Base-by-base conservation (phyloP, 2,113 vertebrate genomes). In the Platycercus adscitus region DNA sequence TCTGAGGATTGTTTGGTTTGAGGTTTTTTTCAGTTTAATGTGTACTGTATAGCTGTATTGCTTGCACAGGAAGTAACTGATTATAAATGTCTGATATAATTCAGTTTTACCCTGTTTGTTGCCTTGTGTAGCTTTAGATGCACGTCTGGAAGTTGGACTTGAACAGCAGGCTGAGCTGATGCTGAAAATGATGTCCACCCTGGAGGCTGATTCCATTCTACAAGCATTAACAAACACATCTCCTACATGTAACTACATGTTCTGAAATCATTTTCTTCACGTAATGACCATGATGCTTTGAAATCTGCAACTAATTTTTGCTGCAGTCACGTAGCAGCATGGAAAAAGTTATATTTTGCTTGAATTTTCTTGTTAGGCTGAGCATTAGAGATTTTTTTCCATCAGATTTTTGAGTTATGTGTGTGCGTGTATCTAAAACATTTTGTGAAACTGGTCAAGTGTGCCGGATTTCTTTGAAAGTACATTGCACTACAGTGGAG, bases 111-210 rank as follows among this genome's bases (percentile, higher is more conserved):
- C 10, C 60, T 93, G 24, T 87, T 58, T 88, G 7, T 91, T 93
- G 46, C 66, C 29, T 91, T 68, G 39, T 56, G 2, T 97, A 99
- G 99, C 99, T 49, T 97, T 99, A 96, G 99, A 99, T 93, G 99
- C 99, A 56, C 99, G 99, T 66, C 97, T 99, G 8, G 99, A 99
- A 97, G 99, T 99, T 96, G 99, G 99, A 68, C 98, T 99, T 88
- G 99, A 99, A 93, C 99, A 99, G 89, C 99, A 99, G 96, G 99
- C 99, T 41, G 99, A 99, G 92, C 98, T 99, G 89, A 99, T 99
- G 99, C 97, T 99, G 83, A 99, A 99, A 97, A 99, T 99, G 99
- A 99, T 99, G 99, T 99, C 99, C 44, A 99, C 99, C 3, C 93
- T 99, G 63, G 99, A 99, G 98, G 99, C 99, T 5, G 99, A 99